Evolutionary conservation across 2,797 vertebrate species (phyloP).

Genomic region (Protonibea diacanthus): DNA sequence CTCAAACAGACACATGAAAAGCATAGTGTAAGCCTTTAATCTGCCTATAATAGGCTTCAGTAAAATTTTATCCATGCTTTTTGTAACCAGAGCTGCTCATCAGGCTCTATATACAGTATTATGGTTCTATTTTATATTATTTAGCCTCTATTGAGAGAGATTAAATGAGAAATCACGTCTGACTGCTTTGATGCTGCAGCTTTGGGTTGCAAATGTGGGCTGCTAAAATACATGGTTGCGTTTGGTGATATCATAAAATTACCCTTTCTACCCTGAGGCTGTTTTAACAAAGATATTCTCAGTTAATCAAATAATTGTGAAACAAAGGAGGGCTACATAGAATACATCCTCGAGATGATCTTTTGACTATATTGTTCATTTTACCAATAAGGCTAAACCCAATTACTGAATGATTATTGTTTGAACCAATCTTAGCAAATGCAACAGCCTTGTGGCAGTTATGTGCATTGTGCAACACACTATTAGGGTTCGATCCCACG

Average conservation of each 20-base stretch:
- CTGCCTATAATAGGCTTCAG: conserved; percentile 65
- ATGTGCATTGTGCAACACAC: too few species aligned
- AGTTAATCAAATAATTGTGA: background rate
- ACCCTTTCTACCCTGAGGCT: background rate
- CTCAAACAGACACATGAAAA: conserved; percentile 57
- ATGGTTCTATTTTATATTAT: conserved; percentile 44
- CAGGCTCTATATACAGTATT: conserved; percentile 34
- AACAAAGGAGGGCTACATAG: background rate
- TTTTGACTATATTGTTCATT: background rate
- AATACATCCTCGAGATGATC: background rate
- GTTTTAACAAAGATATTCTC: conserved; percentile 7
- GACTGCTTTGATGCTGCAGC: conserved; percentile 41
- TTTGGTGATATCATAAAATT: conserved; percentile 15
- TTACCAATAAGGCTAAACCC: background rate
- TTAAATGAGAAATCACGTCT: conserved; percentile 44
- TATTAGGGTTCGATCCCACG: too few species aligned
- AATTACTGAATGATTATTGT: background rate
- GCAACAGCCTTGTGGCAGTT: background rate
- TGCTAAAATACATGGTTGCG: conserved; percentile 15
- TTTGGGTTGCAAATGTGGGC: conserved; percentile 18
- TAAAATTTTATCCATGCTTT: conserved; percentile 44
- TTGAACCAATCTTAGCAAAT: background rate
- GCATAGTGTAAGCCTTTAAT: conserved; percentile 70
- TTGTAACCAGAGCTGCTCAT: conserved; percentile 30
- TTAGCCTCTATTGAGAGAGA: conserved; percentile 44